Evolutionary conservation across 2,888 invertebrate species (phyloP), one percentile per base, ranked within the genome.

Genomic region (Lottia scabra): DNA sequence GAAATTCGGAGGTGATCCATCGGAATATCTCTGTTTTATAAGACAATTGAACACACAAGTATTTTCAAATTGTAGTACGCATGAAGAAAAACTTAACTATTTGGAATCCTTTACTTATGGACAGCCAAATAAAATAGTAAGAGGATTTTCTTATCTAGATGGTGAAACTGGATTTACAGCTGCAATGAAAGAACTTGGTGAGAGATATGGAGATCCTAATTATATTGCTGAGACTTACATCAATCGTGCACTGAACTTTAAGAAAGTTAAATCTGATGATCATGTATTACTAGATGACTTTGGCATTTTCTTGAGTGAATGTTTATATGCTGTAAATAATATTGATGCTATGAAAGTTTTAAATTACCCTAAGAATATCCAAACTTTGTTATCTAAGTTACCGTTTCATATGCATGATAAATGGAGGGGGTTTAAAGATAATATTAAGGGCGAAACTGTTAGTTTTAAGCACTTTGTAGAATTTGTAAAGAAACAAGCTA

Each of bases 401-500:
- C 48, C 48, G 8, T 56, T 56, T 19, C n/a, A 56, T 19, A 19
- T 56, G n/a, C 48, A 56, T 19, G 16, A 56, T 19, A 56, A 19
- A 56, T 56, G 48, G 48, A 56, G 48, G 19, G 48, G 48, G 6
- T 19, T 19, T 19, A 19, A 19, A 56, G n/a, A 56, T n/a, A 56
- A 19, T 19, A n/a, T 56, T 56, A n/a, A 19, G n/a, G 43, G 44
- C 44, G 48, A 67, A 48, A 19, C 62, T 8, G 63, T 66, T 23
- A 65, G 30, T 19, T 71, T 71, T 44, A 15, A 56, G 10, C 66
- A 65, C 30, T 44, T 71, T 4, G 66, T 67, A 30, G n/a, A 65
- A 23, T 71, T 71, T 38, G 71, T 71, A 44, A 71, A 56, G 43
- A 44, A 66, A 27, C 56, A 66, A n/a, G 27, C 65, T 19, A 65